Evolutionary conservation across 1,140 invertebrate genomes (phyloP), one percentile per base, ranked within the genome.

Genomic region (Lucilia cuprina): DNA sequence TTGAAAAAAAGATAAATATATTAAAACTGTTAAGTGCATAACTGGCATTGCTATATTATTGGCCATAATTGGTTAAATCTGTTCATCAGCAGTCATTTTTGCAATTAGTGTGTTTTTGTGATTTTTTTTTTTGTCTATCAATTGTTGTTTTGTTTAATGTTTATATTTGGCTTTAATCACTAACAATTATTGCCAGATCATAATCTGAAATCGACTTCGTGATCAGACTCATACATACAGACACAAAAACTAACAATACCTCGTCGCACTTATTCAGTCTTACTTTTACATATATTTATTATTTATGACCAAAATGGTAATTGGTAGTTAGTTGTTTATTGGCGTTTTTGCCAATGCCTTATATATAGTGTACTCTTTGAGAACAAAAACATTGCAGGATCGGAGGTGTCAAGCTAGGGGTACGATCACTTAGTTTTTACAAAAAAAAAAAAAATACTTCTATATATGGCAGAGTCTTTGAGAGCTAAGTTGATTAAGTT

Each of bases 301-400:
- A 70, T 70, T 70, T 70, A 70, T 70, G 65, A 70, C 65, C 65
- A 70, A 70, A 70, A 70, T 70, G n/a, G 65, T 70, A 21, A 70
- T 70, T 70, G 19, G n/a, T 21, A 25, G 65, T 25, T 25, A 2
- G 19, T 25, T 70, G 19, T 21, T 17, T n/a, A 0, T 41, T 41
- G 41, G 41, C 41, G 41, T 41, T 8, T 60, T 60, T 60, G 13
- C n/a, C 55, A 60, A 60, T 70, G 19, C 19, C 65, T 70, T 21
- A n/a, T 60, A n/a, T 41, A 60, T 60, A 17, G 13, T 55, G 50
- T 5, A 55, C 50, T 1, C 50, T 55, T 55, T 55, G 50, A 17
- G 50, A 55, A 55, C 41, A 41, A 41, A 41, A 41, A 5, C 41
- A 41, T 41, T 55, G 12, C 2, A 14, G 50, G 50, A n/a, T 41